Percentiles rank a stretch among this genome's conserved stretches.
Evolutionary conservation across 2,797 vertebrate species (phyloP).

Genomic region (Tolypeutes matacus): DNA sequence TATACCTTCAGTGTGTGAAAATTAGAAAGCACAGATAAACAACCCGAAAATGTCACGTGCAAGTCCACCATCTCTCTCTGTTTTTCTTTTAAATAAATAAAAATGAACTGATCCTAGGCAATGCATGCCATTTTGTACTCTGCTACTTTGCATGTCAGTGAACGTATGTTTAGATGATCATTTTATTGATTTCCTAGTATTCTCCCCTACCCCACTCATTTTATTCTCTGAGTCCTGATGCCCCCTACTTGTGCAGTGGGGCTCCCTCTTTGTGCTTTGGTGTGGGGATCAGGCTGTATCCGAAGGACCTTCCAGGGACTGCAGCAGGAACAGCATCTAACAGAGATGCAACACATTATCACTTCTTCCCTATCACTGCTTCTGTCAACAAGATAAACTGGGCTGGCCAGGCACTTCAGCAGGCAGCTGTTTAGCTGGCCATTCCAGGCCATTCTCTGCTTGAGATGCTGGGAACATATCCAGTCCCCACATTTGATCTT

Average conservation of each 20-base stretch:
- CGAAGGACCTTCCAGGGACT: neutral
- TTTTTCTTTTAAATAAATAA: constrained; percentile 5
- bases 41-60: neutral
- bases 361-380: neutral
- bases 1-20: neutral
- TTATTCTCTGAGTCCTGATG: neutral
- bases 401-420: neutral
- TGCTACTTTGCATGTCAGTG: neutral
- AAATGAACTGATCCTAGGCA: rapidly evolving
- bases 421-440: neutral
- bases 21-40: neutral
- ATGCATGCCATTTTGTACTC: neutral
- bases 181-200: neutral
- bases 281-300: rapidly evolving
- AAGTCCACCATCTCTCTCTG: neutral
- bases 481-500: constrained; percentile 46
- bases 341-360: neutral
- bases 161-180: neutral
- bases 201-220: neutral
- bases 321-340: neutral
- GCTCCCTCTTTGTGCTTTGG: neutral
- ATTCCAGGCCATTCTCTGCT: neutral
- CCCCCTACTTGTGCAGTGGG: neutral
- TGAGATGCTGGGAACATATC: constrained; percentile 15
- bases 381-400: constrained; percentile 65